Conservation (phyloP, 2,888 invertebrate genomes). For the Apodemia zela region DNA sequence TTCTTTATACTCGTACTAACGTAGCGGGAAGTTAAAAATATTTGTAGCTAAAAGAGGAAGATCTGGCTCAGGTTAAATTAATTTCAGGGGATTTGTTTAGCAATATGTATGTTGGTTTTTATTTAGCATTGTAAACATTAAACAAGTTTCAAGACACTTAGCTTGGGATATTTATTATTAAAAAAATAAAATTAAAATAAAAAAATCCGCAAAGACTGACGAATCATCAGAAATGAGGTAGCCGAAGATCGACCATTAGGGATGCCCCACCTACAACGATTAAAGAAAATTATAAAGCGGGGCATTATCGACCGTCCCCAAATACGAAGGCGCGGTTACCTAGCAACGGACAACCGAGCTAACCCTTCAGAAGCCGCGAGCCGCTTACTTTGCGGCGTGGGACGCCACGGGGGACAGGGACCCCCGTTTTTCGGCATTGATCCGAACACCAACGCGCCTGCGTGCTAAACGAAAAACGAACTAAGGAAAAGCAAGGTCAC, state of each 20-base stretch:
- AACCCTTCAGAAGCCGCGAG: constrained; percentile 75
- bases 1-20: too few species aligned
- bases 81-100: too few species aligned
- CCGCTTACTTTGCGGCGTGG: constrained; percentile 68
- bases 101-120: too few species aligned
- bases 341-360: constrained; percentile 62
- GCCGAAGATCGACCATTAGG: constrained; percentile 37
- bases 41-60: too few species aligned
- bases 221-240: constrained; percentile 2
- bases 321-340: constrained; percentile 61
- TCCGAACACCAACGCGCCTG: constrained; percentile 70
- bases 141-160: too few species aligned
- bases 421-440: constrained; percentile 79
- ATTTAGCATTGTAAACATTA: too few species aligned
- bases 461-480: constrained; percentile 75
- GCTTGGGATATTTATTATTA: too few species aligned
- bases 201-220: too few species aligned
- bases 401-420: constrained; percentile 50
- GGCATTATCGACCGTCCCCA: constrained; percentile 61
- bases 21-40: too few species aligned
- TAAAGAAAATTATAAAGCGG: constrained; percentile 70
- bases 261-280: constrained; percentile 47
- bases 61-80: too few species aligned
- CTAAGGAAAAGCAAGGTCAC: constrained; percentile 74
- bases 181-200: too few species aligned